A percentile compares a stretch with the other conserved stretches of the same genome.
phyloP scores from a whole-genome alignment of 2,113 vertebrate genomes.

The Menidia beryllina region DNA sequence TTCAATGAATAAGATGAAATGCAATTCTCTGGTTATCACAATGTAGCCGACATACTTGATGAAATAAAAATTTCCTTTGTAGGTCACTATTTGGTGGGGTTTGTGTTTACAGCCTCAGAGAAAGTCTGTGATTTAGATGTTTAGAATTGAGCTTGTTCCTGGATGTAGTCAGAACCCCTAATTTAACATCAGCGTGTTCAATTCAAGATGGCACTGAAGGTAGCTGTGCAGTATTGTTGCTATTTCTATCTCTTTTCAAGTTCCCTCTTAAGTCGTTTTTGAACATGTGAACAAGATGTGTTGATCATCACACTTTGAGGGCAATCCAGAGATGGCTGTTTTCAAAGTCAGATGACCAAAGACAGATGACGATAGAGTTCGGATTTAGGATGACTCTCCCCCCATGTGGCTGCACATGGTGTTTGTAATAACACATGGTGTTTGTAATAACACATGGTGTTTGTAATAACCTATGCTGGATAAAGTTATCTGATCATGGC shows the following conservation, averaged over 20 bases:
- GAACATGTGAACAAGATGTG: no score
- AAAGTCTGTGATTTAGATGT: constrained; percentile 4
- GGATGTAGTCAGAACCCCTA: constrained; percentile 4
- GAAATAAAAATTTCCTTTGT: constrained; percentile 8
- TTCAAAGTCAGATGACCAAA: no score
- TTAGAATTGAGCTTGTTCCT: not conserved
- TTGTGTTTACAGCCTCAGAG: constrained; percentile 38
- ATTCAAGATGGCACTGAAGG: not conserved
- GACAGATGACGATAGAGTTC: no score
- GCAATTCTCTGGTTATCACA: constrained; percentile 40
- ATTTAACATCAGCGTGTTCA: not conserved
- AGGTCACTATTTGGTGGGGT: constrained; percentile 25
- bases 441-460: no score
- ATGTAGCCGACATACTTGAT: constrained; percentile 34
- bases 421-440: no score
- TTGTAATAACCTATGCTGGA: no score
- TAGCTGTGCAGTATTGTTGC: not conserved
- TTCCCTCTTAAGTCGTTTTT: not conserved
- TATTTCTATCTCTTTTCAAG: not conserved
- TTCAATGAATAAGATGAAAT: constrained; percentile 24
- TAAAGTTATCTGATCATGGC: no score
- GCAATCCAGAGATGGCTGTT: no score
- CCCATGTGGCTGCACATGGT: no score
- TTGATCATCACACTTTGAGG: no score
- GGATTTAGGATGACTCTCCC: no score